phyloP scores from a whole-genome alignment of 2,888 invertebrate genomes.

The Limnephilus rhombicus region DNA sequence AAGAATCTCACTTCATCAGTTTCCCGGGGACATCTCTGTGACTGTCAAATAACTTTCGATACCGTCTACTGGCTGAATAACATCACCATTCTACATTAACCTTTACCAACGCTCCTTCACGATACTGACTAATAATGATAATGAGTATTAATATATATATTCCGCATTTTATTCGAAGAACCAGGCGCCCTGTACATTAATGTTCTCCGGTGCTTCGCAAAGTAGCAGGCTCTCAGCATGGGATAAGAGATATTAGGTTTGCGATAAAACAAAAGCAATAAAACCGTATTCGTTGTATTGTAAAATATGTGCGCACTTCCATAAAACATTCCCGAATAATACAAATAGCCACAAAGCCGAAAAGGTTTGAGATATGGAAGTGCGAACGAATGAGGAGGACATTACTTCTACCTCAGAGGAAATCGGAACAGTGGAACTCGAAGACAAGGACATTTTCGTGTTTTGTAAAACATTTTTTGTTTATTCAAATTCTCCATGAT shows the following conservation, averaged over 20 bases:
- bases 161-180: not conserved
- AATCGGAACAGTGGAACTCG: not conserved
- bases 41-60: no score
- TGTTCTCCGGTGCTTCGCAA: not conserved
- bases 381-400: slow-evolving; percentile 21
- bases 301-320: not conserved
- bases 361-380: slow-evolving; percentile 40
- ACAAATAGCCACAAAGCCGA: slow-evolving; percentile 36
- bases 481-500: not conserved
- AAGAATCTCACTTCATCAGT: no score
- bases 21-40: no score
- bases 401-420: slow-evolving; percentile 41
- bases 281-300: not conserved
- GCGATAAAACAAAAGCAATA: not conserved
- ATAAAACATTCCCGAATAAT: not conserved
- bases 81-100: no score
- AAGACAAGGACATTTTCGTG: slow-evolving; percentile 11
- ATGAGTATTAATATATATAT: no score
- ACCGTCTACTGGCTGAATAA: no score
- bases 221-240: not conserved
- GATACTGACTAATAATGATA: no score
- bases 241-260: slow-evolving; percentile 1
- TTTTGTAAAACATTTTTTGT: not conserved
- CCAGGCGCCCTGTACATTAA: not conserved
- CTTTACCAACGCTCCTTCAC: no score